phyloP scores from a whole-genome alignment of 2,888 invertebrate genomes.

The Incurvaria masculella region DNA sequence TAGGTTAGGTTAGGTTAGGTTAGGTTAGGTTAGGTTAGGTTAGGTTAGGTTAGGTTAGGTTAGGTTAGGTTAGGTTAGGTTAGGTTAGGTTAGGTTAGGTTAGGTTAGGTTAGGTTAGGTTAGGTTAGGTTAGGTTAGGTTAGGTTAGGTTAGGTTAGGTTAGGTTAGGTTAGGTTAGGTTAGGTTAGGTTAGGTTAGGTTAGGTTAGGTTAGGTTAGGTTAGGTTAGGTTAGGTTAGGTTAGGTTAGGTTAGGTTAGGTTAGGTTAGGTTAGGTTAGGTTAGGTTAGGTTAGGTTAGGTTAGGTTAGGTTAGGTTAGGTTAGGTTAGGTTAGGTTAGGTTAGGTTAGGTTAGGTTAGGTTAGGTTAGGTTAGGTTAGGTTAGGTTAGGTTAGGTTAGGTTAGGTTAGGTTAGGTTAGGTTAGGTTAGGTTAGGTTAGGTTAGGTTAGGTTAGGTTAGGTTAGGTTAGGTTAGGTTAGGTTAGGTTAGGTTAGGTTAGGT shows the following conservation, averaged over 20 bases:
- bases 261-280: slow-evolving; percentile 10
- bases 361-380: slow-evolving; percentile 9
- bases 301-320: slow-evolving; percentile 12
- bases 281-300: slow-evolving; percentile 10
- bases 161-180: slow-evolving; percentile 6
- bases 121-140: slow-evolving; percentile 12
- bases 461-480: slow-evolving; percentile 9
- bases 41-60: slow-evolving; percentile 8
- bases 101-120: slow-evolving; percentile 12
- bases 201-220: slow-evolving; percentile 4
- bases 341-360: slow-evolving; percentile 6
- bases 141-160: slow-evolving; percentile 11
- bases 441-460: slow-evolving; percentile 9
- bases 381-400: slow-evolving; percentile 9
- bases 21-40: slow-evolving; percentile 8
- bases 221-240: slow-evolving; percentile 12
- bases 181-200: background rate
- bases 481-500: slow-evolving; percentile 10
- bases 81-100: slow-evolving; percentile 11
- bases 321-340: slow-evolving; percentile 11
- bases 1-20: slow-evolving; percentile 9
- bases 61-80: slow-evolving; percentile 11
- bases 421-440: slow-evolving; percentile 11
- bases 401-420: slow-evolving; percentile 9
- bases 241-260: slow-evolving; percentile 12